These are phyloP conservation scores for Phymatocera aterrima DNA, from an alignment of 2,888 invertebrate species.

Conservation along the genomic window DNA sequence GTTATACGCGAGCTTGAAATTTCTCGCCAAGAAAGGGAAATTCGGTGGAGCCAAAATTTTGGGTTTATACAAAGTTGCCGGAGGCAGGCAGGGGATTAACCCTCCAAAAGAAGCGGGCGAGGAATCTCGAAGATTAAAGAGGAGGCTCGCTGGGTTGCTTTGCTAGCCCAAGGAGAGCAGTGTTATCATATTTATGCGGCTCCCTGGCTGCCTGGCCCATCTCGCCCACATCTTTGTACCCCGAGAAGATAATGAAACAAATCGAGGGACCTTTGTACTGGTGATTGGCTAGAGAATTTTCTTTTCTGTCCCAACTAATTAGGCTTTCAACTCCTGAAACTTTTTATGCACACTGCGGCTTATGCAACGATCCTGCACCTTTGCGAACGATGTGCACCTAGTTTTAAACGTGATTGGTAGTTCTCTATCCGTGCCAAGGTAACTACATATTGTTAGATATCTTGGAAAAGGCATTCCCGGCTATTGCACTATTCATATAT, in stretches of 20 bases:
- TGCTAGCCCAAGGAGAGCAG: neutral
- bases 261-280: neutral
- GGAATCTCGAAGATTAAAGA: slow-evolving; percentile 34
- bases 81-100: slow-evolving; percentile 16
- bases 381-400: slow-evolving; percentile 32
- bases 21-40: neutral
- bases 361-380: slow-evolving; percentile 36
- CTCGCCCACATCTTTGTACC: neutral
- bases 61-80: slow-evolving; percentile 8
- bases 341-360: slow-evolving; percentile 25
- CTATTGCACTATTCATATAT: slow-evolving; percentile 2
- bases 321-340: slow-evolving; percentile 17
- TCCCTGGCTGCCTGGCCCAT: neutral
- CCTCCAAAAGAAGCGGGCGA: neutral
- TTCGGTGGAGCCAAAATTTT: neutral
- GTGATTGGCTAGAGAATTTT: neutral
- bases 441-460: slow-evolving; percentile 44
- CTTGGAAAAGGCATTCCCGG: slow-evolving; percentile 45
- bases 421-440: slow-evolving; percentile 45
- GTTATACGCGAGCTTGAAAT: neutral
- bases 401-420: slow-evolving; percentile 44
- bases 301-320: slow-evolving; percentile 20
- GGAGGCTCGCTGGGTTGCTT: neutral
- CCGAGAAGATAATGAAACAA: neutral
- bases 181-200: slow-evolving; percentile 11